These are phyloP conservation scores for Pogonocichla stellata DNA, from an alignment of 2,113 vertebrate genomes.

Conservation along the genomic window DNA sequence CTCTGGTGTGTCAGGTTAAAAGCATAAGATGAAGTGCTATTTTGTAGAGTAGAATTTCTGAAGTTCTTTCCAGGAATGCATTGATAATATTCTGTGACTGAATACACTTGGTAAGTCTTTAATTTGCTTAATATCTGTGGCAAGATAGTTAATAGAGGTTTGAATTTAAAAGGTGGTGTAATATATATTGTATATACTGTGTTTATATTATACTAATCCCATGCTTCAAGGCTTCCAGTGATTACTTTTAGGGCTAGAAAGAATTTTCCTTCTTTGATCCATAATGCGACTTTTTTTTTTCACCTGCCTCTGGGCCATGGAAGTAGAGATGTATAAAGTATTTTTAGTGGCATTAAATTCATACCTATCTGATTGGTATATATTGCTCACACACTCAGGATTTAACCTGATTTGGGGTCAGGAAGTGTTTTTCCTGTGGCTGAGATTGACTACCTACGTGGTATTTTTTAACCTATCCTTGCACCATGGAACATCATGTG, in stretches of 20 bases:
- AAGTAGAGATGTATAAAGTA: not conserved
- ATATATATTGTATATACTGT: slow-evolving; percentile 44
- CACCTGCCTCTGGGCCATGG: not conserved
- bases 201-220: slow-evolving; percentile 32
- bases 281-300: not conserved
- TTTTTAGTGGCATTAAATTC: not conserved
- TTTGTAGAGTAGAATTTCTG: not conserved
- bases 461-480: not conserved
- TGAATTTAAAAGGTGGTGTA: slow-evolving; percentile 30
- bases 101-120: slow-evolving; percentile 22
- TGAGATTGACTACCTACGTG: not conserved
- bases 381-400: not conserved
- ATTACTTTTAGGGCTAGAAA: slow-evolving; percentile 14
- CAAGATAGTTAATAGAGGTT: slow-evolving; percentile 22
- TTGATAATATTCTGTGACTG: slow-evolving; percentile 17
- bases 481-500: not conserved
- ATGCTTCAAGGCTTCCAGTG: not conserved
- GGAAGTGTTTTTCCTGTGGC: not conserved
- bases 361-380: not conserved
- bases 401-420: not conserved
- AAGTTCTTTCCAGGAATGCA: slow-evolving; percentile 20
- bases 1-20: not conserved
- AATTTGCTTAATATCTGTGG: slow-evolving; percentile 48
- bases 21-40: not conserved
- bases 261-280: slow-evolving; percentile 32